Conservation (phyloP, 1,140 invertebrate species). For the Epicauta chinensis region DNA sequence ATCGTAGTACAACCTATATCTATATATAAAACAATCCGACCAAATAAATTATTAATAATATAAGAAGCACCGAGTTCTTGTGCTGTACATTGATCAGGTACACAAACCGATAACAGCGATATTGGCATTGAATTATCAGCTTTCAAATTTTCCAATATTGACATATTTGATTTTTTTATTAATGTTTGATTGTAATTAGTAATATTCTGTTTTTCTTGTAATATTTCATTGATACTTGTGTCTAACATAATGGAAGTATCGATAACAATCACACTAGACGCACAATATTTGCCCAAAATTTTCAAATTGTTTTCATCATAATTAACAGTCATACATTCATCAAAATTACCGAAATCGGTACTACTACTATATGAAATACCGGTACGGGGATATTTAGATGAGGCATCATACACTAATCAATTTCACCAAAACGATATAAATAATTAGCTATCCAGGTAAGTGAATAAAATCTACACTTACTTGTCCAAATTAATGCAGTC, state of each 20-base stretch:
- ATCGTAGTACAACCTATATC: constrained; percentile 1
- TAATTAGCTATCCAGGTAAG: too few species aligned
- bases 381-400: not conserved
- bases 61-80: constrained; percentile 3
- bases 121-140: not conserved
- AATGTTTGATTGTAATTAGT: not conserved
- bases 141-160: not conserved
- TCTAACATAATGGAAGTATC: not conserved
- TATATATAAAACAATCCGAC: not conserved
- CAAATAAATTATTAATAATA: constrained; percentile 1
- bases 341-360: constrained; percentile 4
- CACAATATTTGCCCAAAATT: constrained; percentile 5
- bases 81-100: constrained; percentile 6
- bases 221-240: too few species aligned
- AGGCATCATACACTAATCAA: constrained; percentile 7
- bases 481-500: not conserved
- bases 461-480: constrained; percentile 2
- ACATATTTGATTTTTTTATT: not conserved
- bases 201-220: not conserved
- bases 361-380: constrained; percentile 5
- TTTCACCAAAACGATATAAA: not conserved
- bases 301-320: not conserved
- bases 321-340: constrained; percentile 1
- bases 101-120: not conserved
- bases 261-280: not conserved